Percentiles rank a stretch among this genome's conserved stretches.
phyloP scores from a whole-genome alignment of 2,888 invertebrate species.

The Epistrophella euchroma region DNA sequence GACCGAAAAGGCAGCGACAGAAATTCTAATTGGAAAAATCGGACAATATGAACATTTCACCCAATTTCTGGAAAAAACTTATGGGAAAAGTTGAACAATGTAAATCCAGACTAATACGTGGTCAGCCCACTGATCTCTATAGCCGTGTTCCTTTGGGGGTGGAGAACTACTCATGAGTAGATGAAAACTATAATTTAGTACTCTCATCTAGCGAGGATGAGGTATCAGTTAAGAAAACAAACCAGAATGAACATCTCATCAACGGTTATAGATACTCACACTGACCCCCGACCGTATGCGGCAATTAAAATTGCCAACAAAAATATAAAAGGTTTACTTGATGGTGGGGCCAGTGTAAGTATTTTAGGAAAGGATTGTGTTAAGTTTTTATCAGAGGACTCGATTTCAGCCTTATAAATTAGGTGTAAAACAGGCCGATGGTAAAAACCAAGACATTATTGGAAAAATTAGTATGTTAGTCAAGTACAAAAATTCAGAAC shows the following conservation, averaged over 20 bases:
- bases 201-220: no score
- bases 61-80: no score
- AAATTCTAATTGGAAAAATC: no score
- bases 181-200: no score
- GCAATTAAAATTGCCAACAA: background rate
- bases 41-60: no score
- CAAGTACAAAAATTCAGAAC: background rate
- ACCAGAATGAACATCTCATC: background rate
- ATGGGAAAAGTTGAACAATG: no score
- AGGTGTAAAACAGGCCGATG: slow-evolving; percentile 35
- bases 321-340: slow-evolving; percentile 19
- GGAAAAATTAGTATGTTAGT: slow-evolving; percentile 19
- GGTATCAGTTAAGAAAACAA: background rate
- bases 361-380: background rate
- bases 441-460: slow-evolving; percentile 7
- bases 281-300: slow-evolving; percentile 3
- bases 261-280: background rate
- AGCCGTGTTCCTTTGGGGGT: no score
- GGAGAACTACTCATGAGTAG: no score
- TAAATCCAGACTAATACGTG: no score
- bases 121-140: no score
- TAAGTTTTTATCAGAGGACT: background rate
- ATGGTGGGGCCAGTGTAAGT: slow-evolving; percentile 39
- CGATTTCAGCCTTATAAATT: background rate
- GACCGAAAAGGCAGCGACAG: no score